Percentiles rank a stretch among this genome's conserved stretches.
Evolutionary conservation across 2,113 vertebrate genomes (phyloP).

Genomic region (Dasypus novemcinctus): DNA sequence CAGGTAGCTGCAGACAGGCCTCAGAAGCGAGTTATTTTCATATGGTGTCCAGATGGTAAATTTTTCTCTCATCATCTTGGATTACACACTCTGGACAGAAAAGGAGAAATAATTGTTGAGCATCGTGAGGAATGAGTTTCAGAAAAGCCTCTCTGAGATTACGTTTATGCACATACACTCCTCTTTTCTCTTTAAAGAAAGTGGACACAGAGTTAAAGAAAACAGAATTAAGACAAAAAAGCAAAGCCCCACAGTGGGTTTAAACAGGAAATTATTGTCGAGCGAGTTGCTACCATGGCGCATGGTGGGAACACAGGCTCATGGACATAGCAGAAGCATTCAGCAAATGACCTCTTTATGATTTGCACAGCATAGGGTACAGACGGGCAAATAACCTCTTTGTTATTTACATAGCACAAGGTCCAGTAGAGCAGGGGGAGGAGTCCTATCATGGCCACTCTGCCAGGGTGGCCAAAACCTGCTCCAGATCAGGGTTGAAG

Average conservation of each 20-base stretch:
- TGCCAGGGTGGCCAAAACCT: too few relatives aligned
- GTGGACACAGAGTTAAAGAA: neutral
- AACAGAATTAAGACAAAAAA: conserved; percentile 17
- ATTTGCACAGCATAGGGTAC: too few relatives aligned
- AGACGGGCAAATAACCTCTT: too few relatives aligned
- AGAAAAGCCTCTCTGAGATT: conserved; percentile 23
- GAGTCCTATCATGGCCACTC: too few relatives aligned
- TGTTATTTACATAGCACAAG: too few relatives aligned
- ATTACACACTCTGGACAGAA: conserved; percentile 18
- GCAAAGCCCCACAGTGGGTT: neutral
- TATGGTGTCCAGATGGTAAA: conserved; percentile 45
- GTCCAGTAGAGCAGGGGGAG: too few relatives aligned
- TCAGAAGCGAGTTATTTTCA: conserved; percentile 39
- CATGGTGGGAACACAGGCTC: too few relatives aligned
- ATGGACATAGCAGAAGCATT: too few relatives aligned
- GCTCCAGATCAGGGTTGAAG: too few relatives aligned
- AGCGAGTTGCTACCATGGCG: too few relatives aligned
- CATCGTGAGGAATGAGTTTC: neutral
- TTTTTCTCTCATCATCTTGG: conserved; percentile 31
- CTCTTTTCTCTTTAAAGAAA: neutral
- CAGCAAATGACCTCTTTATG: too few relatives aligned
- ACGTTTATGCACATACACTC: neutral
- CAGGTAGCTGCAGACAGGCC: conserved; percentile 5
- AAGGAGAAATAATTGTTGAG: neutral
- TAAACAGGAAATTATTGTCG: neutral